These are phyloP conservation scores for Melanotaenia duboulayi DNA, from an alignment of 2,113 vertebrate genomes.

Conservation along the genomic window DNA sequence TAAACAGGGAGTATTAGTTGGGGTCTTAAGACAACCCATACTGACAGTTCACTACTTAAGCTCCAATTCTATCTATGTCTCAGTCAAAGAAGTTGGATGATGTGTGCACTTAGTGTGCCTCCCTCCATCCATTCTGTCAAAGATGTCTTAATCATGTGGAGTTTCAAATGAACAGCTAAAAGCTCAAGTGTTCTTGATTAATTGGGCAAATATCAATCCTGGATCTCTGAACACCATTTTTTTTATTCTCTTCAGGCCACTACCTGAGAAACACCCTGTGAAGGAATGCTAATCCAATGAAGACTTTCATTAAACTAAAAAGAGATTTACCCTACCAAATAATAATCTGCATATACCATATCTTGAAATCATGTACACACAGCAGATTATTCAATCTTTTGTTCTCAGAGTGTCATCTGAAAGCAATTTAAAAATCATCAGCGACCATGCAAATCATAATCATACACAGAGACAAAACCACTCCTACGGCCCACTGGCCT, in stretches of 20 bases:
- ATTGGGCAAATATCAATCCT: constrained; percentile 1
- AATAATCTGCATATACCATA: background rate
- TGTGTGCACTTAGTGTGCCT: background rate
- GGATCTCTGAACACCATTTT: background rate
- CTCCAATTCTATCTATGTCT: constrained; percentile 34
- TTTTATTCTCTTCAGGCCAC: background rate
- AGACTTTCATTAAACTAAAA: background rate
- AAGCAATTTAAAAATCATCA: background rate
- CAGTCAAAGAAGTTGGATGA: constrained; percentile 30
- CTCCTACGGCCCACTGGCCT: constrained; percentile 15
- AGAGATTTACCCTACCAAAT: background rate
- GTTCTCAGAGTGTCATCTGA: background rate
- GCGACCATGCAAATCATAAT: background rate
- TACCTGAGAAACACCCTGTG: background rate
- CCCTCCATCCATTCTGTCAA: constrained; percentile 11
- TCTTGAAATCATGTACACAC: background rate
- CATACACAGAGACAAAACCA: constrained; percentile 15
- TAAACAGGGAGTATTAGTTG: constrained; percentile 33
- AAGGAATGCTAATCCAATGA: background rate
- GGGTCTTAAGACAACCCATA: constrained; percentile 35
- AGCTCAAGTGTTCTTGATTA: constrained; percentile 9
- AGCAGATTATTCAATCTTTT: background rate
- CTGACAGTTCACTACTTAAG: constrained; percentile 59
- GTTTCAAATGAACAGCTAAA: constrained; percentile 1
- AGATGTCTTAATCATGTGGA: constrained; percentile 8